Evolutionary conservation across 2,888 invertebrate genomes (phyloP).

Genomic region (Campaea margaritaria): DNA sequence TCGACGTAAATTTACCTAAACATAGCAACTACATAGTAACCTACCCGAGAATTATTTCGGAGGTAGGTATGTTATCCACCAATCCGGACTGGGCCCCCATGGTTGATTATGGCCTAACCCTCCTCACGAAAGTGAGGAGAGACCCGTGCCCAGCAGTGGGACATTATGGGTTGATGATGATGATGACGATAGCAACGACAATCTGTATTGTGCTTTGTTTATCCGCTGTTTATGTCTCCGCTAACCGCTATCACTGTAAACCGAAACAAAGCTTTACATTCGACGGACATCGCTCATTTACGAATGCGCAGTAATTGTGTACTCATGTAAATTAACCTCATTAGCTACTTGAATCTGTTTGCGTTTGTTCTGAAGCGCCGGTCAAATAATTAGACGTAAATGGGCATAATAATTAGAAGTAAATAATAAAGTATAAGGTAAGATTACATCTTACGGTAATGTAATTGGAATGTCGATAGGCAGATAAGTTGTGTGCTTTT

Average conservation of each 20-base stretch:
- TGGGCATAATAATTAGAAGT: slow-evolving; percentile 46
- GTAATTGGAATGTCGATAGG: slow-evolving; percentile 38
- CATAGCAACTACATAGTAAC: no score
- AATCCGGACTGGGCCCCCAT: no score
- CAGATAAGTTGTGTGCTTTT: slow-evolving; percentile 30
- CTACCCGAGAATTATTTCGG: no score
- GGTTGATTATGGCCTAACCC: no score
- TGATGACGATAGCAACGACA: no score
- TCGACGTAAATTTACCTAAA: no score
- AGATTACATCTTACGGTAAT: slow-evolving; percentile 42
- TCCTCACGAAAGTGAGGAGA: no score
- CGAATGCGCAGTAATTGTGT: slow-evolving; percentile 61
- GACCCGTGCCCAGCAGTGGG: no score
- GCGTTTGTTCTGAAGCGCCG: slow-evolving; percentile 51
- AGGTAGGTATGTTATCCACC: no score
- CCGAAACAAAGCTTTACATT: slow-evolving; percentile 55
- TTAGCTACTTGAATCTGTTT: slow-evolving; percentile 70
- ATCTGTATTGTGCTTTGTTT: no score
- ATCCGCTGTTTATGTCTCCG: not conserved
- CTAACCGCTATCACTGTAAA: slow-evolving; percentile 7
- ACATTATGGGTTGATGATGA: no score
- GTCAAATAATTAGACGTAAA: slow-evolving; percentile 51
- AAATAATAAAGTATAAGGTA: slow-evolving; percentile 39
- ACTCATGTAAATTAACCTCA: slow-evolving; percentile 77
- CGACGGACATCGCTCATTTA: slow-evolving; percentile 66